Evolutionary conservation across 1,140 invertebrate species (phyloP).

Genomic region (Heliconius congener): DNA sequence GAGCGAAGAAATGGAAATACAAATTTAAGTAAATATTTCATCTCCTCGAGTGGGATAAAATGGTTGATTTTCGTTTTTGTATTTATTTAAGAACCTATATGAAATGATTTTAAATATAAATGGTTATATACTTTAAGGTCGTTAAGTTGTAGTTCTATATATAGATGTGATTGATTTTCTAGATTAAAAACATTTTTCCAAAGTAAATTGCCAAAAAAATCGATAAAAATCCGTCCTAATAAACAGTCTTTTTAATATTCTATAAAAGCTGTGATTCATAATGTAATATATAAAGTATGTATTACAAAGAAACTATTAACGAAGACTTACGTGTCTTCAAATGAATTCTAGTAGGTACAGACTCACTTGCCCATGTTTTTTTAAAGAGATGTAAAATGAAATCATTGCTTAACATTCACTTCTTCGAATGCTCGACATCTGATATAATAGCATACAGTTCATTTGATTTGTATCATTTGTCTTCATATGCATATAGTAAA

Average conservation of each 20-base stretch:
- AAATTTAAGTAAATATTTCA: no score
- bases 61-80: neutral
- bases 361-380: conserved; percentile 18
- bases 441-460: neutral
- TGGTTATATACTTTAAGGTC: neutral
- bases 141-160: neutral
- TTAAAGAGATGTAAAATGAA: neutral
- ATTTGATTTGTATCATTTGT: neutral
- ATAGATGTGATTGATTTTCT: neutral
- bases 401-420: neutral
- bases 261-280: conserved; percentile 12
- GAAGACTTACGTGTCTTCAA: neutral
- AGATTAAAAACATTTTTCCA: no score
- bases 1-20: no score
- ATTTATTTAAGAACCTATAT: neutral
- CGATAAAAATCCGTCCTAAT: neutral
- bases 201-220: no score
- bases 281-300: neutral
- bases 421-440: neutral
- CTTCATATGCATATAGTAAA: no score
- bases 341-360: conserved; percentile 1
- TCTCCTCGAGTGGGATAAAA: neutral
- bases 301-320: neutral
- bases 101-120: neutral
- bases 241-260: neutral